Evolutionary conservation across 92 coral and sea anemone genomes (phyloP), one percentile per base, ranked within the genome.

Genomic region (Zoanthus solanderi): DNA sequence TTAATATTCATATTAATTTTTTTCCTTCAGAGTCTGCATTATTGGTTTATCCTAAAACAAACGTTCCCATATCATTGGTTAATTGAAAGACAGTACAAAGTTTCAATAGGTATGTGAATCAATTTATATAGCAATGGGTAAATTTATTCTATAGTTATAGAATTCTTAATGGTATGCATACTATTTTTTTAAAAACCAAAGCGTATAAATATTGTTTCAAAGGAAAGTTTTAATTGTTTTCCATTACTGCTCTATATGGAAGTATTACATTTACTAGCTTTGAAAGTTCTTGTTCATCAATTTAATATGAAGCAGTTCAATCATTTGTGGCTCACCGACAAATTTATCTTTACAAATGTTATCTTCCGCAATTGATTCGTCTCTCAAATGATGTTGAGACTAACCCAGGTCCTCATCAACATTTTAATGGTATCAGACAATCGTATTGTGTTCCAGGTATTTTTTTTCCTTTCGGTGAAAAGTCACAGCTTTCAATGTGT

Each of bases 401-500:
- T 57, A 57, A 57, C 65, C 65, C 65, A 57, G 65, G 65, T 12
- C 65, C 65, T 57, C 16, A 57, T 15, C 65, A 57, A 57, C 15
- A 57, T 57, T 57, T 57, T 57, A 57, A 12, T 57, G 2, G 65
- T 57, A 57, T 57, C 16, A 12, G 65, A 57, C 65, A 9, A 57
- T 2, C 58, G 15, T 53, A 2, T 53, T 53, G 58, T 53, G 58
- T 53, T 53, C 58, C 58, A 53, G 58, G 58, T 53, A 53, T 53
- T 13, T 57, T 57, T 57, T 10, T 57, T 12, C 65, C 65, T 10
- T 57, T 9, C 18, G 17, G 16, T 13, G 65, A 57, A 57, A 12
- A 10, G 17, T 57, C 65, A 13, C 65, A 82, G 74, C 73, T 71
- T 16, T 52, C 32, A 34, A 29, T 85, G 72, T 85, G 88, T 34